Evolutionary conservation across 2,113 vertebrate genomes (phyloP).

Genomic region (Elaphurus davidianus): DNA sequence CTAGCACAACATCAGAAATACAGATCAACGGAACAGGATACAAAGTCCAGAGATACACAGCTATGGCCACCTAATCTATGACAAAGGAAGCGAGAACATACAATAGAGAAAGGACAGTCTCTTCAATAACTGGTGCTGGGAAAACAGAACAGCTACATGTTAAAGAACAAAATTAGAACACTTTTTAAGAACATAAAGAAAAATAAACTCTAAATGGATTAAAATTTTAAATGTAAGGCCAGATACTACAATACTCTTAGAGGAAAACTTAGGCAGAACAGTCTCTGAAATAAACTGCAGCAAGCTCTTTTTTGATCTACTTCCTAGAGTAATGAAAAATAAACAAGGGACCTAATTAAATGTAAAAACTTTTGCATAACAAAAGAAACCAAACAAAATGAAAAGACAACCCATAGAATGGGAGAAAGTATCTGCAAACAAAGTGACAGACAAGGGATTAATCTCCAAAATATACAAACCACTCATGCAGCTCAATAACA

Average conservation of each 20-base stretch:
- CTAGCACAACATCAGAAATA: not conserved
- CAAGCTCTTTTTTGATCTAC: not conserved
- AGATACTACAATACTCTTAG: not conserved
- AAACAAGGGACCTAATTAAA: not conserved
- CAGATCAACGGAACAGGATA: not conserved
- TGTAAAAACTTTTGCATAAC: not conserved
- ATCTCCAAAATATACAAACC: not conserved
- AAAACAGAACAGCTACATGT: not conserved
- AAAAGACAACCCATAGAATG: not conserved
- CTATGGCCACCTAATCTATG: not conserved
- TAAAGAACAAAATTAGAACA: not conserved
- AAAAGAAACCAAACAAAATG: not conserved
- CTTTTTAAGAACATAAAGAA: not conserved
- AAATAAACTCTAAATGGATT: not conserved
- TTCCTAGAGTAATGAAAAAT: not conserved
- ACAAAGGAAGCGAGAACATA: not conserved
- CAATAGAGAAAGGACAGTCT: not conserved
- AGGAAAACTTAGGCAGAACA: not conserved
- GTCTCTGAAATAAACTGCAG: not conserved
- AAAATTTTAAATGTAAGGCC: not conserved
- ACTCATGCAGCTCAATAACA: not conserved
- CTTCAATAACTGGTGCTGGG: not conserved
- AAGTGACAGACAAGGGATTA: not conserved
- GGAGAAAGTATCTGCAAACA: not conserved
- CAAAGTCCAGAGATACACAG: not conserved